Evolutionary conservation across 1,140 invertebrate genomes (phyloP), one percentile per base, ranked within the genome.

Genomic region (Saccostrea echinata): DNA sequence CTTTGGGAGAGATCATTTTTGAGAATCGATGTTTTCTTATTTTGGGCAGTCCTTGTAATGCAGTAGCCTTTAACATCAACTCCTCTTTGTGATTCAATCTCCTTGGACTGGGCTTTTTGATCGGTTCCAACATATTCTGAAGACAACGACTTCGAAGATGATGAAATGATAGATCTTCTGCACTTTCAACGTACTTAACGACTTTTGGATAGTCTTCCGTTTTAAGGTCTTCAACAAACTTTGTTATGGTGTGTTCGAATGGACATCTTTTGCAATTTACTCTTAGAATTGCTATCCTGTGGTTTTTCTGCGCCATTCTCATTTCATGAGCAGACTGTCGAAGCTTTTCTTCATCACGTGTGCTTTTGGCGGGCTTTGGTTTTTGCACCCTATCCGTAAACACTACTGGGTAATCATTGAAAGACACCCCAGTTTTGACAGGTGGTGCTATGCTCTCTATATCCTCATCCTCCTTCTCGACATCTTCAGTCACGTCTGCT

Each of bases 281-380:
- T 57, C 57, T 84, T 12, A 84, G 16, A 27, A 84, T 84, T 11
- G 83, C 83, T 4, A 57, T 57, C 53, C 52, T 84, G n/a, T 84
- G 57, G 52, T 57, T 33, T 57, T 33, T 84, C 52, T 84, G 30
- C 30, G 53, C 52, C 21, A 57, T 57, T 57, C 53, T 55, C 83
- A 24, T 33, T 61, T 61, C 30, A 18, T 55, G 52, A 18, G 55
- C 83, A 12, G 33, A 21, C 51, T 35, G 27, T 57, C 30, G 30
- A 12, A 12, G 21, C 53, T 55, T 53, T 57, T 61, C 53, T 0
- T 27, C 53, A 27, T 55, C 33, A 8, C 18, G n/a, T 61, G 16
- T 43, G 16, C 52, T 55, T 57, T 84, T 61, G 13, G 30, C n/a
- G 51, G 83, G 83, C 52, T 30, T 84, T 16, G 35, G 12, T 51